Percentiles rank a stretch among this genome's conserved stretches.
Conservation (phyloP, 2,888 invertebrate species). For the Cosmia trapezina region DNA sequence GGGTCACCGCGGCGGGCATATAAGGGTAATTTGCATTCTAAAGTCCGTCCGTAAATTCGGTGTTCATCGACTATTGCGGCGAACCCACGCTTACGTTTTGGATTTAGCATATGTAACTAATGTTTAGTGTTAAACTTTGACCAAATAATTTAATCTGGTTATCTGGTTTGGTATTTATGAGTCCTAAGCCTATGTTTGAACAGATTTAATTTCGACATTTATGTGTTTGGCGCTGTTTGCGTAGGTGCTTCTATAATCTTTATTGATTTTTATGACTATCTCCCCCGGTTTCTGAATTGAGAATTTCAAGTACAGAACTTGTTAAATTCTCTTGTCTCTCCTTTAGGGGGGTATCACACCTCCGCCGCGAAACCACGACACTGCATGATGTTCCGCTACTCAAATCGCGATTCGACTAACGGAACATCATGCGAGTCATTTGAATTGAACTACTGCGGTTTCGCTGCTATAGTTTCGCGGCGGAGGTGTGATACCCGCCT, state of each 20-base stretch:
- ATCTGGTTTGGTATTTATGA: constrained; percentile 49
- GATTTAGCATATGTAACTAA: constrained; percentile 52
- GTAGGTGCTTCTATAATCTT: not conserved
- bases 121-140: constrained; percentile 27
- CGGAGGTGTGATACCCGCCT: no score
- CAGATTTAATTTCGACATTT: constrained; percentile 20
- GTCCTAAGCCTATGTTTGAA: constrained; percentile 29
- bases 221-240: constrained; percentile 10
- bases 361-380: no score
- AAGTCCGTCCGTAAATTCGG: constrained; percentile 52
- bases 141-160: constrained; percentile 53
- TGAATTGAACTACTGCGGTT: no score
- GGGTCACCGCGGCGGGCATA: constrained; percentile 33
- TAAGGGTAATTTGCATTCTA: constrained; percentile 55
- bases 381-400: no score
- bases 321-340: no score
- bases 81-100: constrained; percentile 31
- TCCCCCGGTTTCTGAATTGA: not conserved
- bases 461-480: no score
- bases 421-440: no score
- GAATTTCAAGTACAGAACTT: not conserved
- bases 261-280: not conserved
- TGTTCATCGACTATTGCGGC: constrained; percentile 53
- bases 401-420: no score
- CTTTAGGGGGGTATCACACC: no score